A percentile compares a stretch with the other conserved stretches of the same genome.
Conservation (phyloP, 64 coral and sea anemone species). For the Catalaphyllia jardinei region DNA sequence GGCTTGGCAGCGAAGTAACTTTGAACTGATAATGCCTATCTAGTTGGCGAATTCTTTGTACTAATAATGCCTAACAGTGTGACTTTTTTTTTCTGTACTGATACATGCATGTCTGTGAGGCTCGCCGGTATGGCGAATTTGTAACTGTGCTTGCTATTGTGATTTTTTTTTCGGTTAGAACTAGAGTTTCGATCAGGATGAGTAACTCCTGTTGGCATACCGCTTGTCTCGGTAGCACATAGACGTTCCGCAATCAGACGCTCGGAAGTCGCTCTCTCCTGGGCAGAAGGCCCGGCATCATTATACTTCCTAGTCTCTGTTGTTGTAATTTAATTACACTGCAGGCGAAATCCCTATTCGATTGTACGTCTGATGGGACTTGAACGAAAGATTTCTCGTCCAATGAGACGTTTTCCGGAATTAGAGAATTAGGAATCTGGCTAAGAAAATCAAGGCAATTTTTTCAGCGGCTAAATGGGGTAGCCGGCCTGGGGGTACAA, state of each 20-base stretch:
- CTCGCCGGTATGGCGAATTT: too few relatives aligned
- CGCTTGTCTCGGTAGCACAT: slow-evolving; percentile 2
- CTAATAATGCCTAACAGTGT: too few relatives aligned
- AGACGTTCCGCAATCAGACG: slow-evolving; percentile 38
- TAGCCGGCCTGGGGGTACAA: too few relatives aligned
- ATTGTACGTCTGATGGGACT: not conserved
- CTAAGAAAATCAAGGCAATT: not conserved
- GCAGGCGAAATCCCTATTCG: not conserved
- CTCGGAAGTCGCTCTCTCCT: slow-evolving; percentile 45
- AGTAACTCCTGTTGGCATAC: slow-evolving; percentile 39
- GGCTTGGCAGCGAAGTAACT: too few relatives aligned
- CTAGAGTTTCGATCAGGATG: not conserved
- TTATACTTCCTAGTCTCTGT: not conserved
- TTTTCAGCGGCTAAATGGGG: not conserved
- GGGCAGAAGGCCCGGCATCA: slow-evolving; percentile 30
- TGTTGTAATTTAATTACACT: too few relatives aligned
- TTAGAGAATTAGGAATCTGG: not conserved
- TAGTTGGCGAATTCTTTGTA: too few relatives aligned
- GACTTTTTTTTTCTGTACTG: too few relatives aligned
- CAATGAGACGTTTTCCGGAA: not conserved
- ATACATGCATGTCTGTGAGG: too few relatives aligned
- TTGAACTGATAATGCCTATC: too few relatives aligned
- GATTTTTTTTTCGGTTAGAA: too few relatives aligned
- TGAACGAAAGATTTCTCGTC: not conserved
- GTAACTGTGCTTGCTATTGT: too few relatives aligned